phyloP scores from a whole-genome alignment of 1,140 invertebrate genomes.

The Chironomus tepperi region DNA sequence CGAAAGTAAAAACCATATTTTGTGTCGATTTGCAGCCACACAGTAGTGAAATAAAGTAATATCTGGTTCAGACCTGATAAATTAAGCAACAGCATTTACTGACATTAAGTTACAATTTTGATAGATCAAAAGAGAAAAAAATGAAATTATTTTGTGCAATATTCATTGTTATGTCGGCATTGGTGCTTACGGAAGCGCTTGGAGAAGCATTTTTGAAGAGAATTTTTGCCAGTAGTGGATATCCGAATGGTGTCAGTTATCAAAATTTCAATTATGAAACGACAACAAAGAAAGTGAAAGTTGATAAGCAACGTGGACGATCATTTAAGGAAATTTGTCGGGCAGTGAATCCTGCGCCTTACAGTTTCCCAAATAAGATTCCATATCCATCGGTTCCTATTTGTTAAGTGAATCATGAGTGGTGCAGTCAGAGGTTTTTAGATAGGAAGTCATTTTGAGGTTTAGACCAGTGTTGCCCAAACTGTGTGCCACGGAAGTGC shows the following conservation, averaged over 20 bases:
- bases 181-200: background rate
- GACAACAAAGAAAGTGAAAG: background rate
- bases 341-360: background rate
- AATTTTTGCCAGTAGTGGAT: background rate
- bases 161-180: background rate
- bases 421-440: no score
- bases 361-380: background rate
- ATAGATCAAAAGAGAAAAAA: background rate
- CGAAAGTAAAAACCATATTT: background rate
- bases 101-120: background rate
- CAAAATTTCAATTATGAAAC: slow-evolving; percentile 7
- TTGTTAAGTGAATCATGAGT: background rate
- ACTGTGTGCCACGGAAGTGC: no score
- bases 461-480: no score
- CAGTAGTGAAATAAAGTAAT: no score
- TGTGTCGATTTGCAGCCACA: background rate
- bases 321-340: background rate
- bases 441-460: no score
- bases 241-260: background rate
- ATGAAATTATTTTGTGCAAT: background rate
- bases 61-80: background rate
- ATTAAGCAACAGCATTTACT: background rate
- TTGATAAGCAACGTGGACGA: background rate
- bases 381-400: background rate
- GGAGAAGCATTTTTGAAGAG: background rate